Conservation (phyloP, 2,113 vertebrate genomes). For the Mormyrus lacerda region DNA sequence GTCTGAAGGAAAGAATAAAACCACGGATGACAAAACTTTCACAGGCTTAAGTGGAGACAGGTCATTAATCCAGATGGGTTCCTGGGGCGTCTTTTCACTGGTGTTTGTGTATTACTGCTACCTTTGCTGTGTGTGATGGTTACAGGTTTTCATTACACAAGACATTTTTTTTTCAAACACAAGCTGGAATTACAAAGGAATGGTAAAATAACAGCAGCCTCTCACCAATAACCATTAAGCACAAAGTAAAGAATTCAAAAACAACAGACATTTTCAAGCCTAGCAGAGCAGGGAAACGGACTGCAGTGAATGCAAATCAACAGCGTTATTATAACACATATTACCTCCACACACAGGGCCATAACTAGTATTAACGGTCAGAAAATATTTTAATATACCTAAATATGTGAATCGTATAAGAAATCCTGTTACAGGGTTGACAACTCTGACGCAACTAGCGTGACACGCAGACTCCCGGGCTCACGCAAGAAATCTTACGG, state of each 20-base stretch:
- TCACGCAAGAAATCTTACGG: background rate
- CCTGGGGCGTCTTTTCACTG: slow-evolving; percentile 26
- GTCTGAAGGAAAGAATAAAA: slow-evolving; percentile 17
- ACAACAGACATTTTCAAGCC: background rate
- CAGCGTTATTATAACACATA: background rate
- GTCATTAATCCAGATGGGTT: slow-evolving; percentile 28
- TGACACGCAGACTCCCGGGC: background rate
- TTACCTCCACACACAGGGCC: background rate
- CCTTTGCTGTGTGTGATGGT: slow-evolving; percentile 31
- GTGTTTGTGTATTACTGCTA: slow-evolving; percentile 52
- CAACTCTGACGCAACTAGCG: background rate
- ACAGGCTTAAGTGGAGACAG: slow-evolving; percentile 24
- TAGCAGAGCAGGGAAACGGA: background rate
- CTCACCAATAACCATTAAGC: background rate
- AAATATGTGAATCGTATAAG: background rate
- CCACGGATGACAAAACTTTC: slow-evolving; percentile 23
- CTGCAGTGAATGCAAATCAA: background rate
- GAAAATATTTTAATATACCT: background rate
- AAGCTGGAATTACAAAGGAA: background rate
- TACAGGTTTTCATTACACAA: background rate
- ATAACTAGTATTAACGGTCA: background rate
- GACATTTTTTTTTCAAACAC: background rate
- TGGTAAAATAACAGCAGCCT: background rate
- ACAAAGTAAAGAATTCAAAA: background rate
- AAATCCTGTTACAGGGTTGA: background rate